Evolutionary conservation across 2,888 invertebrate genomes (phyloP).

Genomic region (Omphaloscelis lunosa): DNA sequence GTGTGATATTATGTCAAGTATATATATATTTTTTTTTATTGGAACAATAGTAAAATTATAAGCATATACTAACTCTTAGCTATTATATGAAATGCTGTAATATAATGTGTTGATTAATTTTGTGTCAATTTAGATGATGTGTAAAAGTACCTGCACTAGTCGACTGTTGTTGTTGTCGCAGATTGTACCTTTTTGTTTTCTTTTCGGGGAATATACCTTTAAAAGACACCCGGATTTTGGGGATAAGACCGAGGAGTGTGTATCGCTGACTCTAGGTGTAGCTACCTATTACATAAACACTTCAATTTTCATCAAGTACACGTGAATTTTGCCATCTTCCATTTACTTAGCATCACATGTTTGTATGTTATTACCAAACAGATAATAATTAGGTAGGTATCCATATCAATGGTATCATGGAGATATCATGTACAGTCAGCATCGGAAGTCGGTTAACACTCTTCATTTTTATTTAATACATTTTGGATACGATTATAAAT

Average conservation of each 20-base stretch:
- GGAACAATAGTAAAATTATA: too few relatives aligned
- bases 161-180: too few relatives aligned
- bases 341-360: constrained; percentile 5
- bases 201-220: too few relatives aligned
- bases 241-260: too few relatives aligned
- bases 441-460: neutral
- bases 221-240: neutral
- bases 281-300: neutral
- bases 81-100: too few relatives aligned
- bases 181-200: too few relatives aligned
- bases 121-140: too few relatives aligned
- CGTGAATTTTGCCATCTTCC: neutral
- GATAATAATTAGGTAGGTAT: neutral
- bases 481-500: neutral
- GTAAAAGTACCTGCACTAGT: too few relatives aligned
- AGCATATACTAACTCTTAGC: too few relatives aligned
- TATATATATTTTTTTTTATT: too few relatives aligned
- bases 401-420: neutral
- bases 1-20: too few relatives aligned
- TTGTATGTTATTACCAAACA: neutral
- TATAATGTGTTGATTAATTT: too few relatives aligned
- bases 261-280: neutral
- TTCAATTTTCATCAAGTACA: neutral
- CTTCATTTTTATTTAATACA: neutral
- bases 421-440: neutral